Percentiles rank a stretch among this genome's conserved stretches.
phyloP scores from a whole-genome alignment of 1,140 invertebrate species.

The Portunus trituberculatus region DNA sequence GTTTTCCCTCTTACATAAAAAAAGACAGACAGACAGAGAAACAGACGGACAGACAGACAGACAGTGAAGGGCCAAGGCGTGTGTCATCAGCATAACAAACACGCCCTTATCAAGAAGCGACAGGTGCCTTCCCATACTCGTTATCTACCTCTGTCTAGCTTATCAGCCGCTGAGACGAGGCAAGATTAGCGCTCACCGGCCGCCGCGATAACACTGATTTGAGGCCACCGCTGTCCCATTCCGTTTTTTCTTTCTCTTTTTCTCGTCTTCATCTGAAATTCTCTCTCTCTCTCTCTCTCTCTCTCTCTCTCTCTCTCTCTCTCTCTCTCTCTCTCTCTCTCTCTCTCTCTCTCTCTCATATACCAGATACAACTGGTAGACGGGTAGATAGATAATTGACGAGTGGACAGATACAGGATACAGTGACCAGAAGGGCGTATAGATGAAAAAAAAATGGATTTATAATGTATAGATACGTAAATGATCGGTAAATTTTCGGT shows the following conservation, averaged over 20 bases:
- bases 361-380: no score
- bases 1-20: no score
- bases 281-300: background rate
- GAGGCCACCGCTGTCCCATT: background rate
- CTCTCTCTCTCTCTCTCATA: background rate
- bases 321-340: background rate
- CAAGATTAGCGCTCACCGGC: background rate
- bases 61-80: background rate
- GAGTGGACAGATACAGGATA: no score
- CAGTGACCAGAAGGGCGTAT: no score
- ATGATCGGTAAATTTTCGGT: no score
- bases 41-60: background rate
- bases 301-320: background rate
- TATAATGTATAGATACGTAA: no score
- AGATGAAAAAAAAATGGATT: no score
- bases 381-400: no score
- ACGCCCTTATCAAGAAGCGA: background rate
- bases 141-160: background rate
- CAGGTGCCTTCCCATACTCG: constrained; percentile 47
- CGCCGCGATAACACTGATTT: background rate
- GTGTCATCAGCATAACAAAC: constrained; percentile 13
- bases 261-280: background rate
- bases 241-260: background rate
- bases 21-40: no score
- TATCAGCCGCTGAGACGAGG: background rate